Percentiles rank a stretch among this genome's conserved stretches.
phyloP scores from a whole-genome alignment of 1,140 invertebrate species.

The Ladona fulva region DNA sequence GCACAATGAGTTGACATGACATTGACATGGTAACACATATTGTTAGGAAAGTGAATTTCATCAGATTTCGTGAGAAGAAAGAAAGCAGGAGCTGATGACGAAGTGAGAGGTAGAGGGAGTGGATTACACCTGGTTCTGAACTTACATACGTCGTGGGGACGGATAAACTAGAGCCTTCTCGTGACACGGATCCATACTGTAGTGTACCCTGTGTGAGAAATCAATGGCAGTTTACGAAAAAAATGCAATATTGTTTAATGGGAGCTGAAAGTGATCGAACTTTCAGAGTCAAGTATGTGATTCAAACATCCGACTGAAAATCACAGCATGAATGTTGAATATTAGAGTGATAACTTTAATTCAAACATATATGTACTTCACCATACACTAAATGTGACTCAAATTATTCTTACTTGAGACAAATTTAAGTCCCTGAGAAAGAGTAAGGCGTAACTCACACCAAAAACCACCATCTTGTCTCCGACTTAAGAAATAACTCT shows the following conservation, averaged over 20 bases:
- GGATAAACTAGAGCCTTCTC: conserved; percentile 60
- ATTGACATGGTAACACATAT: neutral
- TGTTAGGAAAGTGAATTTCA: neutral
- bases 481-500: too few relatives aligned
- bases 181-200: conserved; percentile 41
- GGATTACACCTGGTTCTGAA: conserved; percentile 21
- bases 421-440: too few relatives aligned
- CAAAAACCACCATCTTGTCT: too few relatives aligned
- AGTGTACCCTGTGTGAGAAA: conserved; percentile 24
- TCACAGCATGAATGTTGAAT: too few relatives aligned
- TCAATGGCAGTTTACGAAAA: conserved; percentile 12
- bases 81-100: neutral
- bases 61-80: neutral
- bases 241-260: neutral
- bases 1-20: neutral
- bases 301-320: too few relatives aligned
- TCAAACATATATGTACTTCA: too few relatives aligned
- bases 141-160: conserved; percentile 58
- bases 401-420: too few relatives aligned
- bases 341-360: too few relatives aligned
- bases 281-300: too few relatives aligned
- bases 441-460: too few relatives aligned
- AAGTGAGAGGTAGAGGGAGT: neutral
- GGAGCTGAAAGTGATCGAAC: too few relatives aligned
- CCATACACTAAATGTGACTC: too few relatives aligned